Conservation (phyloP, 1,140 invertebrate species). For the Aplysia californica region DNA sequence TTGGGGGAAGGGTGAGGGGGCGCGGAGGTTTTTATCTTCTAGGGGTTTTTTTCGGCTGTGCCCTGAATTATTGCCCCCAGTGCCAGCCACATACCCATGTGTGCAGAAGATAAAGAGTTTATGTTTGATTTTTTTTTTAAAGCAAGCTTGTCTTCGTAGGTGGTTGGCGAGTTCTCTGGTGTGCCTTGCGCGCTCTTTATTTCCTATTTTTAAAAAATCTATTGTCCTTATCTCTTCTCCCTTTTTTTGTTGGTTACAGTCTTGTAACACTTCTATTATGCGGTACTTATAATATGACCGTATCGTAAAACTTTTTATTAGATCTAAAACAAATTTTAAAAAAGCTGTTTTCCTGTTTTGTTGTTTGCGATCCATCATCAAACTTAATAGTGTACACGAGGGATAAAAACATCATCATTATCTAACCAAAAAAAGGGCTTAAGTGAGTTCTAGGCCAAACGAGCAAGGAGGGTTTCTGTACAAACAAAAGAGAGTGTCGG, state of each 20-base stretch:
- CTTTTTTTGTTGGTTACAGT: neutral
- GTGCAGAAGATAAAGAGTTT: neutral
- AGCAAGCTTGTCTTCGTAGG: no score
- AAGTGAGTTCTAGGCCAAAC: neutral
- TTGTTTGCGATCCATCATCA: neutral
- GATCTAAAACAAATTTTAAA: no score
- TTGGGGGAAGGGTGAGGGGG: no score
- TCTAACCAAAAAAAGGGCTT: neutral
- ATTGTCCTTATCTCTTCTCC: no score
- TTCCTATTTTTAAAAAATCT: no score
- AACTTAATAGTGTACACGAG: neutral
- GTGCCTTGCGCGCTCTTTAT: neutral
- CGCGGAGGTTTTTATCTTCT: no score
- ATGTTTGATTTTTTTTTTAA: neutral
- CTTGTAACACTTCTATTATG: neutral
- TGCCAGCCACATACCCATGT: neutral
- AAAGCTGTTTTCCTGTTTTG: no score
- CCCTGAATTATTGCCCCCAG: neutral
- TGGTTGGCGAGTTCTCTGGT: neutral
- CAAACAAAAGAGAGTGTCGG: no score
- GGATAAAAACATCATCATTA: neutral
- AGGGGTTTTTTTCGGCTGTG: neutral
- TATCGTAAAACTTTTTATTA: no score
- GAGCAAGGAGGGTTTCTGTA: no score
- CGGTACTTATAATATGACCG: no score